These are phyloP conservation scores for Cyclopterus lumpus DNA, from an alignment of 2,797 vertebrate genomes.

Conservation along the genomic window DNA sequence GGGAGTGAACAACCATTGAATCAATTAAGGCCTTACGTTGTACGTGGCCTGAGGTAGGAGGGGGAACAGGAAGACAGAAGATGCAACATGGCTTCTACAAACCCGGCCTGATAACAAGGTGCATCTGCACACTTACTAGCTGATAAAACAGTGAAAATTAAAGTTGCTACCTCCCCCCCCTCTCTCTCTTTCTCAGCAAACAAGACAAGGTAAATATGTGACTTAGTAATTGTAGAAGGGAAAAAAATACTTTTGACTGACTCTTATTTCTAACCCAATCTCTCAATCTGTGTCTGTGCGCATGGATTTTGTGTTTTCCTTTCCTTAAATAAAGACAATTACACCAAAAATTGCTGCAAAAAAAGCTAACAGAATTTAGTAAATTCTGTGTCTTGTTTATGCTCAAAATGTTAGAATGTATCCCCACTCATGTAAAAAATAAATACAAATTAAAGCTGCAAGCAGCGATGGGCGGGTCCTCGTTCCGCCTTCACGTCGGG, in stretches of 20 bases:
- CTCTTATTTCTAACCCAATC: slow-evolving; percentile 42
- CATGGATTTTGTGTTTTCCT: neutral
- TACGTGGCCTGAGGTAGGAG: slow-evolving; percentile 50
- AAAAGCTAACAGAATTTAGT: neutral
- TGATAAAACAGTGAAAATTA: slow-evolving; percentile 58
- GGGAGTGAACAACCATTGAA: slow-evolving; percentile 67
- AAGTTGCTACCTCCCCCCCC: slow-evolving; percentile 6
- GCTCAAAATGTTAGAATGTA: neutral
- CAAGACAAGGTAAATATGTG: slow-evolving; percentile 43
- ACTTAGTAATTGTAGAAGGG: slow-evolving; percentile 23
- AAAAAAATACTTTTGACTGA: slow-evolving; percentile 58
- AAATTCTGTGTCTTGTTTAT: neutral
- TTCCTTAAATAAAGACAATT: neutral
- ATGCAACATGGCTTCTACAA: slow-evolving; percentile 47
- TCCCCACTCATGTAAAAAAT: neutral
- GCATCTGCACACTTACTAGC: slow-evolving; percentile 23
- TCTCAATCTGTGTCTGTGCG: slow-evolving; percentile 30
- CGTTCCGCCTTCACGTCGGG: too few relatives aligned
- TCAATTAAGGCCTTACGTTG: slow-evolving; percentile 71
- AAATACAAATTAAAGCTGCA: too few relatives aligned
- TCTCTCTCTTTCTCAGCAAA: neutral
- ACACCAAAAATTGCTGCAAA: neutral
- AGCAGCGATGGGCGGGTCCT: too few relatives aligned
- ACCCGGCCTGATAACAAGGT: slow-evolving; percentile 62
- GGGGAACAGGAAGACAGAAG: slow-evolving; percentile 47